Evolutionary conservation across 2,797 vertebrate genomes (phyloP).

Genomic region (Lutjanus argentimaculatus): DNA sequence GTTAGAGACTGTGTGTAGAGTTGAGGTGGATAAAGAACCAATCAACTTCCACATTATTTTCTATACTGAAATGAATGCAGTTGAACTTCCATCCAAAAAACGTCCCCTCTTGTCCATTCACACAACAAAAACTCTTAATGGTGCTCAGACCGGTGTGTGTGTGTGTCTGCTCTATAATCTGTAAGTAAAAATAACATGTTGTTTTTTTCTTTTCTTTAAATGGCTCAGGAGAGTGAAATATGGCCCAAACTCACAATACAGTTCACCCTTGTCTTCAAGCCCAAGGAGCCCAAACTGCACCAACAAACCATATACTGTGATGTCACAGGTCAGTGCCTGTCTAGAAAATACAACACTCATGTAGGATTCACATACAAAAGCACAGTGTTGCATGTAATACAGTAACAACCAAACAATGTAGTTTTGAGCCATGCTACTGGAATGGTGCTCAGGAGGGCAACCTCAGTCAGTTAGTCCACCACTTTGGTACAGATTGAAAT

Average conservation of each 20-base stretch:
- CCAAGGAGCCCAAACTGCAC: conserved; percentile 86
- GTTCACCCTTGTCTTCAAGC: conserved; percentile 89
- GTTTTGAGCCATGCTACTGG: background rate
- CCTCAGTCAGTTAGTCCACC: background rate
- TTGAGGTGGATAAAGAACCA: background rate
- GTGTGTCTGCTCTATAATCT: background rate
- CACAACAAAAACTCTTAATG: background rate
- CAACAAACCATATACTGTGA: conserved; percentile 88
- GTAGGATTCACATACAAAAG: background rate
- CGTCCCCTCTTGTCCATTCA: background rate
- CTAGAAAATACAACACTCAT: background rate
- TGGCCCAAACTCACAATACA: conserved; percentile 87
- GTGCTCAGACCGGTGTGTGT: background rate
- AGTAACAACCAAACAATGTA: background rate
- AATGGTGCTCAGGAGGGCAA: too few species aligned
- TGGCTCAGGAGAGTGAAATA: conserved; percentile 89
- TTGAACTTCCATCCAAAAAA: background rate
- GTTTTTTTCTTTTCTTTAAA: conserved; percentile 5
- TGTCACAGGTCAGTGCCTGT: conserved; percentile 86
- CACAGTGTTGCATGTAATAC: background rate
- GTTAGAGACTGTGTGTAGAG: background rate
- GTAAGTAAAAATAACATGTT: background rate
- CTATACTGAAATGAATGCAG: background rate
- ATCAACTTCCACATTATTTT: background rate
- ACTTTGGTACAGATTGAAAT: background rate